phyloP scores from a whole-genome alignment of 2,888 invertebrate genomes.

The Dorcus hopei region DNA sequence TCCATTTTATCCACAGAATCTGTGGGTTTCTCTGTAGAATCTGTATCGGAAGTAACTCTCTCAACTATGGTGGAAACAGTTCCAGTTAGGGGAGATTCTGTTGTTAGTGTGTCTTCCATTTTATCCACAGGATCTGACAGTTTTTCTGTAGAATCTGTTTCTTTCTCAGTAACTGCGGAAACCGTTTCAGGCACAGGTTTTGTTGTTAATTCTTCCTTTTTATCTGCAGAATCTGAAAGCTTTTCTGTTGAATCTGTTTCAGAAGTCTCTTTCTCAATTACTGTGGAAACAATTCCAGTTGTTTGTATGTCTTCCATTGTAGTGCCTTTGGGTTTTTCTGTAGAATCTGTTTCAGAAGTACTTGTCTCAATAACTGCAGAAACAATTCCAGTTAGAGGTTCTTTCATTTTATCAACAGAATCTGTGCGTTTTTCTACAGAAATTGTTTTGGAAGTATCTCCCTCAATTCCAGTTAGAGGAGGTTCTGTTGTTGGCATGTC shows the following conservation, averaged over 20 bases:
- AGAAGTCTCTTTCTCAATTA: neutral
- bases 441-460: neutral
- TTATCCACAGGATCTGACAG: neutral
- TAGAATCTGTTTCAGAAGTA: no score
- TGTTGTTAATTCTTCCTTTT: constrained; percentile 5
- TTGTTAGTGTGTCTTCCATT: neutral
- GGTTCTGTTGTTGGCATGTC: neutral
- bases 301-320: neutral
- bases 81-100: neutral
- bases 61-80: no score
- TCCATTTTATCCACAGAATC: no score
- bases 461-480: neutral
- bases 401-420: constrained; percentile 1
- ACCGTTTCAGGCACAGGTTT: constrained; percentile 1
- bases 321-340: no score
- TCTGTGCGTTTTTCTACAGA: constrained; percentile 1
- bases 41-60: no score
- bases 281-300: neutral
- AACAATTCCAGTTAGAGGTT: constrained; percentile 1
- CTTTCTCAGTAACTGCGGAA: no score
- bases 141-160: no score
- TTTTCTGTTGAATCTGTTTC: neutral
- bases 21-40: no score
- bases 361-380: no score
- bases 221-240: neutral